Evolutionary conservation across 2,888 invertebrate genomes (phyloP), one percentile per base, ranked within the genome.

Genomic region (Ochropleura leucogaster): DNA sequence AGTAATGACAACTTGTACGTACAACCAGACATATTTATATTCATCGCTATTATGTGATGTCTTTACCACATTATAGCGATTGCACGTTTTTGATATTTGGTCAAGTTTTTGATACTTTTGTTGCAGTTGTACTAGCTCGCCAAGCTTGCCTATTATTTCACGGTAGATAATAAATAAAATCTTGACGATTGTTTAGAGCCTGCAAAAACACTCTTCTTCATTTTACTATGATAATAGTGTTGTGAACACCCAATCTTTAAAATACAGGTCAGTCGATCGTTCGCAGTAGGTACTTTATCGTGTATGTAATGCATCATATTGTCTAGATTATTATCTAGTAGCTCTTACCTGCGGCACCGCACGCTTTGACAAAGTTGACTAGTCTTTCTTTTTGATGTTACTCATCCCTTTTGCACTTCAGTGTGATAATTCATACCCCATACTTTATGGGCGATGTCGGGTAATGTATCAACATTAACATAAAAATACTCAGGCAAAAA

Each of bases 1-100:
- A 84, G 55, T 85, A 60, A 85, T 81, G 67, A 67, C 59, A 79
- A 40, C 40, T 65, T 46, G 55, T 64, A 68, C n/a, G 68, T 68
- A 65, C 12, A 72, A 20, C 51, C 57, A 20, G 60, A 57, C 42
- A 12, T 40, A 46, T 30, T 30, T 51, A 67, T 10, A 47, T 40
- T 10, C 49, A 65, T 65, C 59, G n/a, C 14, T 55, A 20, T 44
- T 5, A 65, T 18, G 42, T 70, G 3, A 18, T n/a, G n/a, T n/a
- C n/a, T n/a, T n/a, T n/a, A n/a, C n/a, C n/a, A n/a, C n/a, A n/a
- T n/a, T n/a, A n/a, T n/a, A n/a, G n/a, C n/a, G n/a, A n/a, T n/a
- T n/a, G n/a, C 14, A 20, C 14, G 16, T 30, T 73, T 42, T 44
- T 0, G 1, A 1, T 40, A 47, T 57, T 44, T 30, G 16, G 4